Base-by-base conservation (phyloP, 2,888 invertebrate species). In the Aphelenchoides bicaudatus region DNA sequence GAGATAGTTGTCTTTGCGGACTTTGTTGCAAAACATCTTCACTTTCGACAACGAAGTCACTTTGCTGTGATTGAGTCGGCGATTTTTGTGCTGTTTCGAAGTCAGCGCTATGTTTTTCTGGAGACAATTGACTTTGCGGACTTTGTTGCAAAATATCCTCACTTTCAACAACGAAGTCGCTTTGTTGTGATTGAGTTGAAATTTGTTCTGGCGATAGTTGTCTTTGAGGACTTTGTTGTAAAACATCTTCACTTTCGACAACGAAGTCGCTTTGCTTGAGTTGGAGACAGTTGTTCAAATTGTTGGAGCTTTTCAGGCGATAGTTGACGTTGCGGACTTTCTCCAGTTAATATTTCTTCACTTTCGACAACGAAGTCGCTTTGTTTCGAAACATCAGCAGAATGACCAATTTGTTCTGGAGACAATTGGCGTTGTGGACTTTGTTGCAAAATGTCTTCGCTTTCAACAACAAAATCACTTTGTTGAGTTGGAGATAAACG, bases 91-190 rank as follows among this genome's bases (percentile, higher is more conserved):
- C 34, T n/a, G 34, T n/a, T 34, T n/a, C 34, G 23, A 21, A 43
- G 21, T 43, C 43, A 6, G 6, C 43, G 43, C 16, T 6, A 8
- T n/a, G 43, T n/a, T n/a, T n/a, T n/a, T n/a, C n/a, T n/a, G n/a
- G n/a, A n/a, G n/a, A n/a, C n/a, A n/a, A n/a, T n/a, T n/a, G n/a
- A n/a, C n/a, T n/a, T n/a, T n/a, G n/a, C n/a, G n/a, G n/a, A n/a
- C n/a, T n/a, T n/a, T 49, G 21, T 49, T 49, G 52, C 8, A 19
- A 29, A 23, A 54, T 52, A 3, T 51, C 28, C 29, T 57, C 50
- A n/a, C 29, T 29, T 25, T 55, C 51, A 3, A 29, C 6, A 5
- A 53, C 29, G 48, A 49, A 31, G 37, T 51, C 39, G 19, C 8
- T 21, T 10, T 21, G 16, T 43, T 19, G 8, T 6, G 43, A n/a